phyloP scores from a whole-genome alignment of 2,797 vertebrate species.

The Lacerta agilis region DNA sequence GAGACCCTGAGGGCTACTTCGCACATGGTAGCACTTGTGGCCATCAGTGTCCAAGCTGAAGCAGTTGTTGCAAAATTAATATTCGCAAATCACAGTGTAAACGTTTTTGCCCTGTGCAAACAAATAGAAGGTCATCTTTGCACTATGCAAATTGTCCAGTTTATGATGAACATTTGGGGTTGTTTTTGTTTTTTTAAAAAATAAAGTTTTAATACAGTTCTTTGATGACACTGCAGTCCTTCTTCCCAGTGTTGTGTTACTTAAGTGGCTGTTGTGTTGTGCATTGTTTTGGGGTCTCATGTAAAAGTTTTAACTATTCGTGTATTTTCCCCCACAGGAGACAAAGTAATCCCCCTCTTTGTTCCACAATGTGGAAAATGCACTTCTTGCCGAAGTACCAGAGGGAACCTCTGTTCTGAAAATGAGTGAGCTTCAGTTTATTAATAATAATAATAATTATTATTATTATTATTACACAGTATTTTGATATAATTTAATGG shows the following conservation, averaged over 20 bases:
- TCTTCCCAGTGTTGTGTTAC: too few relatives aligned
- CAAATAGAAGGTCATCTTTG: neutral
- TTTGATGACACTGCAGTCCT: too few relatives aligned
- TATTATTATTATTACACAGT: too few relatives aligned
- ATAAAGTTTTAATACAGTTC: neutral
- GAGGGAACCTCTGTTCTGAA: constrained; percentile 69
- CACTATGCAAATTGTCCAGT: neutral
- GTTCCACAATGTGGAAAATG: constrained; percentile 77
- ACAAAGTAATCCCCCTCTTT: constrained; percentile 82
- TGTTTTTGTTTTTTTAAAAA: neutral
- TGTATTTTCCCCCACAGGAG: constrained; percentile 69
- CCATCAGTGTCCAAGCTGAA: neutral
- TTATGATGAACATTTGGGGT: neutral
- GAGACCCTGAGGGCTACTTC: neutral
- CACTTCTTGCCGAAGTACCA: constrained; percentile 61
- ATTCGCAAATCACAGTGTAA: neutral
- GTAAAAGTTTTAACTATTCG: neutral
- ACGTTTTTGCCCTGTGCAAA: neutral
- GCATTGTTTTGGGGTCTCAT: neutral
- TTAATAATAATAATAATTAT: too few relatives aligned
- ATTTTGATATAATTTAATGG: neutral
- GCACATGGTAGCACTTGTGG: neutral
- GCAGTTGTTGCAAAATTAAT: neutral
- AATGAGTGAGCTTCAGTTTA: constrained; percentile 64
- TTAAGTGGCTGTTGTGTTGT: neutral